phyloP scores from a whole-genome alignment of 2,888 invertebrate genomes.

The Oscheius onirici region DNA sequence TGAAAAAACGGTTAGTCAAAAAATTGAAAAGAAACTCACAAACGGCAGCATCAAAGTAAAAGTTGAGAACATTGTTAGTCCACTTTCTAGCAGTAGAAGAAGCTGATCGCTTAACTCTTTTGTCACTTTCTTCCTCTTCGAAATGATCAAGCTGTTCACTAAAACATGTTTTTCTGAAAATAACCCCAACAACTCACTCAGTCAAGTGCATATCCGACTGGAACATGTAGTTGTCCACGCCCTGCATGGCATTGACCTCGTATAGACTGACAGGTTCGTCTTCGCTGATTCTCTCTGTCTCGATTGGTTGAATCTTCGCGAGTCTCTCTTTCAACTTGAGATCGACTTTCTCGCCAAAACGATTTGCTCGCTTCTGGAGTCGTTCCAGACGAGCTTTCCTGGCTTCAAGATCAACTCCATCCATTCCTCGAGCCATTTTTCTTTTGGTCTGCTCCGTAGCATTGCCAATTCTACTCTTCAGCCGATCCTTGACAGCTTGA shows the following conservation, averaged over 20 bases:
- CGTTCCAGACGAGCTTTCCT: too few species aligned
- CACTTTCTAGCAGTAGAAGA: slow-evolving; percentile 35
- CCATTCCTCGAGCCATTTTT: too few species aligned
- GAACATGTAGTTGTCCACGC: slow-evolving; percentile 28
- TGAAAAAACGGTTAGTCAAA: too few species aligned
- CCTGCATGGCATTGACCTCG: slow-evolving; percentile 27
- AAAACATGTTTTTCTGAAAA: neutral
- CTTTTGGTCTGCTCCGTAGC: too few species aligned
- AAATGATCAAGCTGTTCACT: slow-evolving; percentile 15
- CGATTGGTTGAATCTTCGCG: neutral
- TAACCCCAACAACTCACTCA: slow-evolving; percentile 18
- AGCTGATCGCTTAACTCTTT: slow-evolving; percentile 41
- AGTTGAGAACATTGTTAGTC: slow-evolving; percentile 43
- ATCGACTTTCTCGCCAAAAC: too few species aligned
- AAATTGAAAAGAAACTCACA: slow-evolving; percentile 10
- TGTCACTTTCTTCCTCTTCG: neutral
- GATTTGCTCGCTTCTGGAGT: too few species aligned
- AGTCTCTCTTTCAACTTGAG: neutral
- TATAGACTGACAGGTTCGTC: slow-evolving; percentile 6
- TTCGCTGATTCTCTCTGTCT: slow-evolving; percentile 1
- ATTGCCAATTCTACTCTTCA: too few species aligned
- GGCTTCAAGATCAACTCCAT: too few species aligned
- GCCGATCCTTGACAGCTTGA: too few species aligned
- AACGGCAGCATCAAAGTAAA: slow-evolving; percentile 38
- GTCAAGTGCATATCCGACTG: slow-evolving; percentile 36